Conservation (phyloP, 2,113 vertebrate species). For the Seriola quinqueradiata region DNA sequence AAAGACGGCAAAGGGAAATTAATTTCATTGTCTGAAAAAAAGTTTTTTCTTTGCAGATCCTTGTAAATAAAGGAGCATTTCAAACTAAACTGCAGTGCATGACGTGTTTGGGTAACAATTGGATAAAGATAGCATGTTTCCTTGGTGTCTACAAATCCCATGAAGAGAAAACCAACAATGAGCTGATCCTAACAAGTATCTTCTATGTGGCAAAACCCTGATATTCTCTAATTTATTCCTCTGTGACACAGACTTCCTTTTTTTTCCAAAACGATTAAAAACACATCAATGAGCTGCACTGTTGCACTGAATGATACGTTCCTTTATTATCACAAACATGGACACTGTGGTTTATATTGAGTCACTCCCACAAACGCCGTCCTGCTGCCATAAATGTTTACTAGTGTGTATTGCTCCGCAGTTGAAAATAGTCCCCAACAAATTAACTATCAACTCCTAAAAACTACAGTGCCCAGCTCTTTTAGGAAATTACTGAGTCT, state of each 20-base stretch:
- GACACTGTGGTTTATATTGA: constrained; percentile 1
- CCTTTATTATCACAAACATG: constrained; percentile 2
- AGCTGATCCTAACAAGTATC: background rate
- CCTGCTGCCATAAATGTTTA: constrained; percentile 4
- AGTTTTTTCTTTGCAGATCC: background rate
- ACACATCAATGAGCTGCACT: background rate
- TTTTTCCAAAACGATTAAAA: background rate
- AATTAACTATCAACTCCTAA: background rate
- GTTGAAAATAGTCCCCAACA: constrained; percentile 8
- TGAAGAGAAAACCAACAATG: background rate
- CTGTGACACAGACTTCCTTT: background rate
- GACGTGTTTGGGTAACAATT: background rate
- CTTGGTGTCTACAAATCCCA: background rate
- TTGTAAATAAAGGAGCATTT: background rate
- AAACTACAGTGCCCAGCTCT: background rate
- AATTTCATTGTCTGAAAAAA: background rate
- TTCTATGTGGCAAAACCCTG: background rate
- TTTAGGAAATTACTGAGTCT: background rate
- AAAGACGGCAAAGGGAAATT: constrained; percentile 11
- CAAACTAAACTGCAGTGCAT: background rate
- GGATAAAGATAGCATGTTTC: background rate
- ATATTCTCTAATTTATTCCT: background rate
- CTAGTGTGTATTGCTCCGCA: background rate
- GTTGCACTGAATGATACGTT: background rate
- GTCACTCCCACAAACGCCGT: background rate